phyloP scores from a whole-genome alignment of 2,113 vertebrate species.

The Alectura lathami region DNA sequence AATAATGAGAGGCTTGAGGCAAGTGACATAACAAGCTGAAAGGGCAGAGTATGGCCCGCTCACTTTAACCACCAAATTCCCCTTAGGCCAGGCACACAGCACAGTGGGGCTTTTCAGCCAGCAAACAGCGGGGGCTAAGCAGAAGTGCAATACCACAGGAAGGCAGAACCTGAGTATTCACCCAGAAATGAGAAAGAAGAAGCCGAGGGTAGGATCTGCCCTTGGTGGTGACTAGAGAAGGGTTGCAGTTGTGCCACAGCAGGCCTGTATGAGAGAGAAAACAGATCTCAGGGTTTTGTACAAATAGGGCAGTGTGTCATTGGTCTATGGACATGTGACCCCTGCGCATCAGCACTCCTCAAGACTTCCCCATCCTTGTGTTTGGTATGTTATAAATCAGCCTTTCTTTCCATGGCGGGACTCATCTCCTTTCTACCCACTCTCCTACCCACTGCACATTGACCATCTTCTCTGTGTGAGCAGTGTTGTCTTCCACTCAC shows the following conservation, averaged over 20 bases:
- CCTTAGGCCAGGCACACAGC: not conserved
- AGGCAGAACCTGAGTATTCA: not conserved
- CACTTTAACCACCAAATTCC: not conserved
- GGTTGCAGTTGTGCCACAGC: not conserved
- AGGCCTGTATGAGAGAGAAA: not conserved
- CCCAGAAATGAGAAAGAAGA: not conserved
- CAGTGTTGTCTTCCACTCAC: not conserved
- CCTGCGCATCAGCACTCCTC: not conserved
- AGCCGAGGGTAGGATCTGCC: not conserved
- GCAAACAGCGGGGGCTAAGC: not conserved
- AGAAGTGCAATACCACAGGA: rapidly evolving
- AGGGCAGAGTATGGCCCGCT: not conserved
- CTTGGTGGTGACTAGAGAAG: not conserved
- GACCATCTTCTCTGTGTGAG: not conserved
- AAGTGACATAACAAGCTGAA: not conserved
- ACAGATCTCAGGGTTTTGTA: not conserved
- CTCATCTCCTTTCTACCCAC: not conserved
- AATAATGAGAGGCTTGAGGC: not conserved
- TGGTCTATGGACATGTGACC: not conserved
- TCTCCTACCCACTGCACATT: not conserved
- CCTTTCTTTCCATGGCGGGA: not conserved
- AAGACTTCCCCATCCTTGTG: not conserved
- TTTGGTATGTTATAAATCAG: not conserved
- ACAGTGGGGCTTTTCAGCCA: not conserved
- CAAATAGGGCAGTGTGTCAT: not conserved